Percentiles rank a stretch among this genome's conserved stretches.
Conservation (phyloP, 1,140 invertebrate genomes). For the Drosophila pectinifera region DNA sequence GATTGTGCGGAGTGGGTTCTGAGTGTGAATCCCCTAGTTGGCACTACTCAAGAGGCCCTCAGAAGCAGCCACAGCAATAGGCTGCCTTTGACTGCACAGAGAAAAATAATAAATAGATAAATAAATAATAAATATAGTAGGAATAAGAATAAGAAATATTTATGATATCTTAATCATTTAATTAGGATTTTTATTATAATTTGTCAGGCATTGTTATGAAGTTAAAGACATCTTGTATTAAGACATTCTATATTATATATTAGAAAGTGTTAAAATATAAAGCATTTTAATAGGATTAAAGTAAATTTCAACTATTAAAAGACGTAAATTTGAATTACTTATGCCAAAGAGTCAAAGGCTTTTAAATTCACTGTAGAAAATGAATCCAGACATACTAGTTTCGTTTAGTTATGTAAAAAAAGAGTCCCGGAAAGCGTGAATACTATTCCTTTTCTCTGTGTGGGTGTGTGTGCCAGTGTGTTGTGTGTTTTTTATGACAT, state of each 20-base stretch:
- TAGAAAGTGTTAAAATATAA: neutral
- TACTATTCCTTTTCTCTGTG: constrained; percentile 11
- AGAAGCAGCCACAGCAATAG: constrained; percentile 63
- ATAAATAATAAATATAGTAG: neutral
- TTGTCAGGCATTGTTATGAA: too few relatives aligned
- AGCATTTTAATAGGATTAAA: neutral
- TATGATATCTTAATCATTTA: neutral
- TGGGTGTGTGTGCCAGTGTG: constrained; percentile 30
- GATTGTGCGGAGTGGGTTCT: constrained; percentile 13
- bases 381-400: too few relatives aligned
- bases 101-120: neutral
- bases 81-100: constrained; percentile 40
- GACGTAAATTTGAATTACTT: too few relatives aligned
- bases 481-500: constrained; percentile 79
- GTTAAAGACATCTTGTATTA: too few relatives aligned
- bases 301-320: neutral
- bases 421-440: neutral
- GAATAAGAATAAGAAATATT: neutral
- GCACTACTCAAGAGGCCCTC: constrained; percentile 43
- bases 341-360: neutral
- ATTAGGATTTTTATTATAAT: too few relatives aligned
- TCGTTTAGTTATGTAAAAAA: neutral
- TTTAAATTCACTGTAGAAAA: neutral
- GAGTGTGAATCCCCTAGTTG: constrained; percentile 22
- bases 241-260: neutral